These are phyloP conservation scores for Anarsia innoxiella DNA, from an alignment of 2,888 invertebrate species.

Conservation along the genomic window DNA sequence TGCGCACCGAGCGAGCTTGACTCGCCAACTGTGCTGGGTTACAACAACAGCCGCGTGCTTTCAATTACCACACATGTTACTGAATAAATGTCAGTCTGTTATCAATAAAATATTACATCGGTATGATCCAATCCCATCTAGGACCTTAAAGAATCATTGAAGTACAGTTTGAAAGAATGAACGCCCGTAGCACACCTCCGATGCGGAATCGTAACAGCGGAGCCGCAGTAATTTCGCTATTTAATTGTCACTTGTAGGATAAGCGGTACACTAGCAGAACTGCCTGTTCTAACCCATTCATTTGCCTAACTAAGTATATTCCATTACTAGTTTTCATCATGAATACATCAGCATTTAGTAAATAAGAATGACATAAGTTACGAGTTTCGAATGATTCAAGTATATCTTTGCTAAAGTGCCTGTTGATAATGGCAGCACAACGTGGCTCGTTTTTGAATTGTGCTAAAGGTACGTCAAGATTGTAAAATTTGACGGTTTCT, in stretches of 20 bases:
- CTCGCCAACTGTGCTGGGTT: conserved; percentile 9
- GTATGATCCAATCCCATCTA: too few relatives aligned
- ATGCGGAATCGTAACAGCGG: too few relatives aligned
- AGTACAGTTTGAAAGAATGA: too few relatives aligned
- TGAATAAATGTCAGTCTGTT: conserved; percentile 3
- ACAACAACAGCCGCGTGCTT: conserved; percentile 1
- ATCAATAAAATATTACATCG: conserved; percentile 1
- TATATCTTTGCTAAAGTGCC: conserved; percentile 27
- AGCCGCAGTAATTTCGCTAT: too few relatives aligned
- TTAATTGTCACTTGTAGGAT: too few relatives aligned
- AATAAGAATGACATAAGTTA: conserved; percentile 29
- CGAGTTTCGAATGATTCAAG: conserved; percentile 23
- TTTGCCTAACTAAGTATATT: too few relatives aligned
- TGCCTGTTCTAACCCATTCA: too few relatives aligned
- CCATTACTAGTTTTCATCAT: too few relatives aligned
- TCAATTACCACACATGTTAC: conserved; percentile 7
- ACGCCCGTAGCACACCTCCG: too few relatives aligned
- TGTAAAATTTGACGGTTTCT: conserved; percentile 18
- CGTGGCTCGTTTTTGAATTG: conserved; percentile 25
- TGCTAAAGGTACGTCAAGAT: conserved; percentile 26
- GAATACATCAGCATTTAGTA: background rate
- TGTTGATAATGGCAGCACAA: conserved; percentile 33
- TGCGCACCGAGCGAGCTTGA: background rate
- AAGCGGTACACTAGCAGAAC: too few relatives aligned
- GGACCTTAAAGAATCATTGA: too few relatives aligned